A percentile compares a stretch with the other conserved stretches of the same genome.
phyloP scores from a whole-genome alignment of 2,888 invertebrate genomes.

The Gibbula magus region DNA sequence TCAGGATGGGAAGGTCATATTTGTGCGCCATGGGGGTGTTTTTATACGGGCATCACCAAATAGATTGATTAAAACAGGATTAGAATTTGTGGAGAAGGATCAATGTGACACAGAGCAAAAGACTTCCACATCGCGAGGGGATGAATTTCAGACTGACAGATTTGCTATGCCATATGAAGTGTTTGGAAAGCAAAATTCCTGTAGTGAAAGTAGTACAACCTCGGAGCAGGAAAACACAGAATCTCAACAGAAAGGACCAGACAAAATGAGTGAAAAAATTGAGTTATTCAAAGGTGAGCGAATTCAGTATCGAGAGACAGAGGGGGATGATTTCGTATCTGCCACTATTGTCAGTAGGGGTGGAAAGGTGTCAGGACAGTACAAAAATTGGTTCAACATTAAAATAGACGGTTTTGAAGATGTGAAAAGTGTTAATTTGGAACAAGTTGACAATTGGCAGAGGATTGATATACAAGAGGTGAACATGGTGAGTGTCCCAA shows the following conservation, averaged over 20 bases:
- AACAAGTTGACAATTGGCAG: not conserved
- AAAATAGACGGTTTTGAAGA: slow-evolving; percentile 2
- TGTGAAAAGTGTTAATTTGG: not conserved
- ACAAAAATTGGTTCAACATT: slow-evolving; percentile 25
- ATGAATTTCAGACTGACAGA: not conserved
- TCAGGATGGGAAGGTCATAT: slow-evolving; percentile 45
- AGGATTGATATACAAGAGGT: not conserved
- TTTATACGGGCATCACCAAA: slow-evolving; percentile 41
- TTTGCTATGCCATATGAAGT: not conserved
- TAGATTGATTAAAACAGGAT: slow-evolving; percentile 20
- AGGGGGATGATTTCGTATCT: not conserved
- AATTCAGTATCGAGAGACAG: not conserved
- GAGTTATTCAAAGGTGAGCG: not conserved
- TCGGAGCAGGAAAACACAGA: not conserved
- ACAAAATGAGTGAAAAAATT: not conserved
- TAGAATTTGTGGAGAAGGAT: not conserved
- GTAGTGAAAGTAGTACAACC: not conserved
- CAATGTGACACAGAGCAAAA: not conserved
- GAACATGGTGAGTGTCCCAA: not conserved
- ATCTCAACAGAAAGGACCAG: not conserved
- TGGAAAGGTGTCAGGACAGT: slow-evolving; percentile 4
- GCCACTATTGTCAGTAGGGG: slow-evolving; percentile 26
- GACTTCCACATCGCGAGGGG: not conserved
- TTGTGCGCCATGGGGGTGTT: slow-evolving; percentile 38
- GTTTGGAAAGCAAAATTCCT: not conserved